Conservation (phyloP, 2,113 vertebrate genomes). For the Lepus europaeus region DNA sequence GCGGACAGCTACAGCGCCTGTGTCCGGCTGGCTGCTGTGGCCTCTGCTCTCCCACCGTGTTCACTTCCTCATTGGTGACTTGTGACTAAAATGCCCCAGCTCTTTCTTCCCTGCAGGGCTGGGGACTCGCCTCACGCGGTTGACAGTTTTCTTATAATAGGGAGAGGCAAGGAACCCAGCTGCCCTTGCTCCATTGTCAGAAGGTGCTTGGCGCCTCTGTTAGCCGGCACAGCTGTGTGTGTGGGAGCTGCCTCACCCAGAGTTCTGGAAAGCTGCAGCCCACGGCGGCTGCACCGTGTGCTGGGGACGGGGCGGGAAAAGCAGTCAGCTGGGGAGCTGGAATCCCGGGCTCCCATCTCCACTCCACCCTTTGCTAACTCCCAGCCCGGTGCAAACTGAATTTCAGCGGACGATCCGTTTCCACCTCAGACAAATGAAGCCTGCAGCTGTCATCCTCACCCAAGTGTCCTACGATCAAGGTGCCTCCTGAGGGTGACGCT, state of each 20-base stretch:
- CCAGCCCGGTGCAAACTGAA: not conserved
- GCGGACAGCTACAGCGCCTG: not conserved
- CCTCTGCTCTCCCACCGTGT: not conserved
- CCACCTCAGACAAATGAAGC: not conserved
- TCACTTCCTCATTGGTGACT: not conserved
- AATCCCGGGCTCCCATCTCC: not conserved
- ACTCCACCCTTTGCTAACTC: not conserved
- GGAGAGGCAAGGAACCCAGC: not conserved
- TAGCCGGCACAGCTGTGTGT: not conserved
- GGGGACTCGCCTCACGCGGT: not conserved
- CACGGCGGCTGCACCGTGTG: fast-evolving
- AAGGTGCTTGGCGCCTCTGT: not conserved
- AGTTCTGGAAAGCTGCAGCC: not conserved
- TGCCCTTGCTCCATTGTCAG: not conserved
- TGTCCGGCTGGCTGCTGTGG: not conserved
- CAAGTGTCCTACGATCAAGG: not conserved
- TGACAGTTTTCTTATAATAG: not conserved
- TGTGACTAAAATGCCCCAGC: not conserved
- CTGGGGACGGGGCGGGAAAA: not conserved
- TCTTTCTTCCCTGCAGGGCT: not conserved
- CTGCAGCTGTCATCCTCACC: not conserved
- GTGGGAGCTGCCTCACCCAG: not conserved
- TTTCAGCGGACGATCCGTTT: not conserved
- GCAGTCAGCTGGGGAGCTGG: not conserved
- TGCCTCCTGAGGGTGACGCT: not conserved